Evolutionary conservation across 1,140 invertebrate genomes (phyloP).

Genomic region (Coenobita brevimanus): DNA sequence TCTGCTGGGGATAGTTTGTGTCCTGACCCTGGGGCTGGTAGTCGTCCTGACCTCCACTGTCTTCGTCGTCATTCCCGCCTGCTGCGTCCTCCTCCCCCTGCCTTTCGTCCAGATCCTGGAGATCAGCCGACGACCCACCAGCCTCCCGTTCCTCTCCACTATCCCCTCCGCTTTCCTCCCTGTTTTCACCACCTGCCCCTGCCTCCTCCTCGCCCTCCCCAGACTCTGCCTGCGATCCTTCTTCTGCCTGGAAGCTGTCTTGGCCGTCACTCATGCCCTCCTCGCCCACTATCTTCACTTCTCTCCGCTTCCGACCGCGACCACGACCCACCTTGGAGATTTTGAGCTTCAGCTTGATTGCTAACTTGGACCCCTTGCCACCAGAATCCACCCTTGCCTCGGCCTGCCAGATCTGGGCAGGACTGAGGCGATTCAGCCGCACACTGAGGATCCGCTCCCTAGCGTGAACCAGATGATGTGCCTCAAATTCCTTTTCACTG

Average conservation of each 20-base stretch:
- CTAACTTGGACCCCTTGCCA: conserved; percentile 10
- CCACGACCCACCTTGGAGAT: conserved; percentile 64
- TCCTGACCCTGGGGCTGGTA: too few relatives aligned
- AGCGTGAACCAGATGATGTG: conserved; percentile 42
- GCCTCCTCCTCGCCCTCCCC: conserved; percentile 35
- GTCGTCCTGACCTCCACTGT: too few relatives aligned
- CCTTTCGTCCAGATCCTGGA: conserved; percentile 17
- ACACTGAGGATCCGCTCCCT: conserved; percentile 22
- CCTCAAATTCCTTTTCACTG: conserved; percentile 40
- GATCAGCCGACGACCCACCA: conserved; percentile 3
- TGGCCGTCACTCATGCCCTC: conserved; percentile 64
- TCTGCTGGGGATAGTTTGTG: background rate
- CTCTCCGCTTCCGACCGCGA: conserved; percentile 50
- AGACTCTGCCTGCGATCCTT: conserved; percentile 48
- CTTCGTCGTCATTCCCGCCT: background rate
- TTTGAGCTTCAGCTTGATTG: conserved; percentile 56
- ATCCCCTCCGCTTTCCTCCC: conserved; percentile 43
- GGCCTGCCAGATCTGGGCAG: conserved; percentile 23
- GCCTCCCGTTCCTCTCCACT: conserved; percentile 36
- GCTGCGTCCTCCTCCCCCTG: conserved; percentile 3
- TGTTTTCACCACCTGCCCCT: background rate
- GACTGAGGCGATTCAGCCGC: conserved; percentile 20
- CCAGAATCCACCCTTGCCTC: conserved; percentile 33
- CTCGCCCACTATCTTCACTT: conserved; percentile 44
- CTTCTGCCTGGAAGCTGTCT: conserved; percentile 42